Base-by-base conservation (phyloP, 2,888 invertebrate species). In the Polymixis flavicincta region DNA sequence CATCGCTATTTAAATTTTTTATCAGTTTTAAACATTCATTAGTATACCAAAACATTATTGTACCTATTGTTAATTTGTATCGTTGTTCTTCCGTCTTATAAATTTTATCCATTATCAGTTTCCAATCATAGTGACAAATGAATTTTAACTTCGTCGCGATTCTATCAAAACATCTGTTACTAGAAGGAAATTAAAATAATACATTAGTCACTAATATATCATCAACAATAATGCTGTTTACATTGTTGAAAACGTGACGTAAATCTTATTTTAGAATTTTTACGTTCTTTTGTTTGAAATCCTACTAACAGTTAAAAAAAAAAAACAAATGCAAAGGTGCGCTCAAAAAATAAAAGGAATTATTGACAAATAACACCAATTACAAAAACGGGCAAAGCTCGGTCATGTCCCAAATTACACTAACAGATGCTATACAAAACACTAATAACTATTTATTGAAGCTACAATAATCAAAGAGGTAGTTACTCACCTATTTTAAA, bases 1-100 rank as follows among this genome's bases (percentile, higher is more conserved):
- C 80, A 75, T 67, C 61, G 57, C 48, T 75, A 80, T 70, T 63
- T 70, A 54, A 63, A 70, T 61, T 61, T 17, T n/a, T 48, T 22
- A 63, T 60, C n/a, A 55, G 11, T 71, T 74, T 64, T 68, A 68
- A 32, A 52, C 13, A 74, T 50, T 57, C 19, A 42, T 52, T 52
- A 60, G 50, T 61, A 9, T 7, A 48, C 14, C 17, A 55, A 42
- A 42, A 50, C 69, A 75, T 52, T 69, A 65, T 60, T 42, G 5
- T 71, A 69, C 13, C 42, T 25, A 57, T 83, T 73, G 71, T 74
- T 74, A 60, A 74, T 74, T 50, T 60, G 57, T 82, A 66, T 73
- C 48, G 66, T 72, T 66, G 32, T 72, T 77, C 75, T 85, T 85
- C 85, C 85, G 83, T 66, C 54, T 75, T 65, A 74, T 72, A 42